Evolutionary conservation across 2,113 vertebrate species (phyloP).

Genomic region (Eolophus roseicapilla): DNA sequence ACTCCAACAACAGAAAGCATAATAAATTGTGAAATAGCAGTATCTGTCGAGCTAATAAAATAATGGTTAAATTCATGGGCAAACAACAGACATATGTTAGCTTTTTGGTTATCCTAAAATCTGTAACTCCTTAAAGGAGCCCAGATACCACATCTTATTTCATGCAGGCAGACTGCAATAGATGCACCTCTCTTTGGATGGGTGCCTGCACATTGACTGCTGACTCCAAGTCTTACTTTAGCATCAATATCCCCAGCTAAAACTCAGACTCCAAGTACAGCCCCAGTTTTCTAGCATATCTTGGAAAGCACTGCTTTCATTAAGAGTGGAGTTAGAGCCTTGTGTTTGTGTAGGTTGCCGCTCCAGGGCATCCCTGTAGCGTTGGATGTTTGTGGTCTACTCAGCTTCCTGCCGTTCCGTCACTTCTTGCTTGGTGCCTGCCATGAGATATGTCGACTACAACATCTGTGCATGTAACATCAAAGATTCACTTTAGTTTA

Average conservation of each 20-base stretch:
- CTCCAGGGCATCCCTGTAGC: conserved; percentile 60
- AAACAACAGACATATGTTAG: background rate
- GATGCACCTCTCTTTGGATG: background rate
- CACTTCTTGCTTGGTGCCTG: conserved; percentile 76
- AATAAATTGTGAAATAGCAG: background rate
- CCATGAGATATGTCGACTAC: conserved; percentile 80
- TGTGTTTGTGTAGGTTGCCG: conserved; percentile 33
- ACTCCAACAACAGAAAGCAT: background rate
- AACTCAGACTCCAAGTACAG: background rate
- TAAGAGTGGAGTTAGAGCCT: background rate
- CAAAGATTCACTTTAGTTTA: conserved; percentile 78
- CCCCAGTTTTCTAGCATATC: background rate
- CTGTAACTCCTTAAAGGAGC: background rate
- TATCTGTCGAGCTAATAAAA: background rate
- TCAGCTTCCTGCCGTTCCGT: conserved; percentile 77
- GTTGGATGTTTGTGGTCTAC: conserved; percentile 78
- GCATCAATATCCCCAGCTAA: background rate
- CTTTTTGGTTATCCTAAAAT: background rate
- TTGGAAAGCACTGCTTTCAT: background rate
- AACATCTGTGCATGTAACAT: conserved; percentile 78
- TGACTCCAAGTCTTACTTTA: background rate
- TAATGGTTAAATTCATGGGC: background rate
- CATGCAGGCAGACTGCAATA: background rate
- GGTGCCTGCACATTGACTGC: rapidly evolving
- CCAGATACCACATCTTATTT: background rate